A percentile compares a stretch with the other conserved stretches of the same genome.
Conservation (phyloP, 2,888 invertebrate genomes). For the Amiota mariae region DNA sequence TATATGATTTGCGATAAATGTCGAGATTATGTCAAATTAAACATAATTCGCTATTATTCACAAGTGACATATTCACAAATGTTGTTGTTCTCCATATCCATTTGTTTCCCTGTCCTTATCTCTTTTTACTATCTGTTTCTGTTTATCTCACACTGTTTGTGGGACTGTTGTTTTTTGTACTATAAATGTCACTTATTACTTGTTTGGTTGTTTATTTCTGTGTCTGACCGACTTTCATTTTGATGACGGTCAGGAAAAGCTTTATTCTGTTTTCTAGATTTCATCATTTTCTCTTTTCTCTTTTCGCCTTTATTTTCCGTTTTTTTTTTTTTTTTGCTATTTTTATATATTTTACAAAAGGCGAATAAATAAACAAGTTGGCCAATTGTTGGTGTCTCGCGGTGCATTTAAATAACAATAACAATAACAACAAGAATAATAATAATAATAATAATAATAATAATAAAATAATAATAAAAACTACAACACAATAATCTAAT, state of each 20-base stretch:
- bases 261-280: constrained; percentile 7
- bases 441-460: too few species aligned
- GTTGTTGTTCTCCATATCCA: neutral
- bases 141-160: neutral
- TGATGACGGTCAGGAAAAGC: constrained; percentile 19
- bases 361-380: too few species aligned
- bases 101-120: too few species aligned
- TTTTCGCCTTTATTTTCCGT: neutral
- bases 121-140: too few species aligned
- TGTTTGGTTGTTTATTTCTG: neutral
- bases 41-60: constrained; percentile 30
- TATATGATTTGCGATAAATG: constrained; percentile 15
- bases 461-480: too few species aligned
- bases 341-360: too few species aligned
- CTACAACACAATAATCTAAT: too few species aligned
- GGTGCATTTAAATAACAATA: too few species aligned
- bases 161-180: neutral
- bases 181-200: neutral
- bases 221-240: constrained; percentile 1
- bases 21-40: constrained; percentile 30
- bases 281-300: neutral
- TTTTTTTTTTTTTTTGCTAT: neutral
- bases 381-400: too few species aligned
- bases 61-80: constrained; percentile 22
- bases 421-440: too few species aligned